phyloP scores from a whole-genome alignment of 2,797 vertebrate genomes.

The Rhinella marina region DNA sequence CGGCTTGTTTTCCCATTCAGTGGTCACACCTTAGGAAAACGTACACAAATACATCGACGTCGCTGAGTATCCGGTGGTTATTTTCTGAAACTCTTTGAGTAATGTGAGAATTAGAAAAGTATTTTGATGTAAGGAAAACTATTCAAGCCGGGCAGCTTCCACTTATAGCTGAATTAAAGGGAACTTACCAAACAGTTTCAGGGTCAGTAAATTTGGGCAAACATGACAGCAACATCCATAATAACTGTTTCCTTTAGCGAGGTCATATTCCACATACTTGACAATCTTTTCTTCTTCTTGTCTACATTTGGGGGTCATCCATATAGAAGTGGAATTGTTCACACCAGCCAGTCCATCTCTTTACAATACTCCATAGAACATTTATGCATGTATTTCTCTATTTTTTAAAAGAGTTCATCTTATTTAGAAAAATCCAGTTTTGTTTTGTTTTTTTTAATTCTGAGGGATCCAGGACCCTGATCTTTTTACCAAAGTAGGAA shows the following conservation, averaged over 20 bases:
- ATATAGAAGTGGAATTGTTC: not conserved
- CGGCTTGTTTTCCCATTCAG: slow-evolving; percentile 24
- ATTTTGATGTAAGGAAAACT: not conserved
- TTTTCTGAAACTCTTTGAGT: not conserved
- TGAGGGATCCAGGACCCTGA: no score
- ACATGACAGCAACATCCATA: not conserved
- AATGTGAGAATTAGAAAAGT: not conserved
- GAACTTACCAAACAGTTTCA: not conserved
- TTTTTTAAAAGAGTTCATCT: no score
- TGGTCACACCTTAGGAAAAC: slow-evolving; percentile 24
- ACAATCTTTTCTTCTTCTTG: not conserved
- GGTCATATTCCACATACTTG: not conserved
- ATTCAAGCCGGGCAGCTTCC: not conserved
- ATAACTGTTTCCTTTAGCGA: not conserved
- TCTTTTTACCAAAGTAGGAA: no score
- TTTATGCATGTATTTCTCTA: no score
- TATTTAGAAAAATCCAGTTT: no score
- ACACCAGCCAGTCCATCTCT: not conserved
- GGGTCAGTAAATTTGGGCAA: not conserved
- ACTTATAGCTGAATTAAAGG: not conserved
- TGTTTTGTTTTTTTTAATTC: no score
- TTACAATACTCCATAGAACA: not conserved
- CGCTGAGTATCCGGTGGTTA: not conserved
- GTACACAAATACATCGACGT: slow-evolving; percentile 1
- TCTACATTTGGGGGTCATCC: not conserved